Evolutionary conservation across 2,888 invertebrate genomes (phyloP), one percentile per base, ranked within the genome.

Genomic region (Dexiosoma caninum): DNA sequence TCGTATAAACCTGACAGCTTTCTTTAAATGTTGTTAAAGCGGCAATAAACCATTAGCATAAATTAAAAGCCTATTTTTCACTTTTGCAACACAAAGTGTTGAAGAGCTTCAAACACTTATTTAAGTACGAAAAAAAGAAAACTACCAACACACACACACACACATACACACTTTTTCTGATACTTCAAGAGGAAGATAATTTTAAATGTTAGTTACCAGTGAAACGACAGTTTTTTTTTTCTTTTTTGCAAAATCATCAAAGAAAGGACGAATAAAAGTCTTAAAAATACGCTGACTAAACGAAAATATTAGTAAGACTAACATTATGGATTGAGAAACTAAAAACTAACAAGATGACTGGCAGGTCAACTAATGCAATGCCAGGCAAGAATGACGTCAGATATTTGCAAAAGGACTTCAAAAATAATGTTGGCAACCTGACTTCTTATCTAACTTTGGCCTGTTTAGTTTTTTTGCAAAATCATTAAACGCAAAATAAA

Each of bases 11-110:
- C 40, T 59, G 42, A 40, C 53, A 51, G 59, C 53, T 60, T 67
- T 60, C 35, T 60, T 72, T 35, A 42, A 60, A 67, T 62, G 21
- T 76, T 46, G 14, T 35, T 23, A 59, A 53, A 53, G 69, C 46
- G 55, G 44, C 62, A 70, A 62, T 70, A 76, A 76, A 40, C 55
- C 76, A 62, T 76, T 49, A 76, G 44, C 62, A 76, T 69, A 76
- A 60, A 60, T 69, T 76, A 69, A 60, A 75, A 30, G 60, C 19
- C 53, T 53, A 27, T 23, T 53, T 9, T 32, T 19, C 23, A 59
- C 49, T 53, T 55, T 69, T 76, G 19, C 53, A 60, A 51, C 42
- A 60, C 32, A 60, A 69, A 76, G 67, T 76, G 60, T 60, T 76
- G 44, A 60, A 62, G 30, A 62, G 42, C 44, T 53, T 23, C 27